A percentile compares a stretch with the other conserved stretches of the same genome.
phyloP scores from a whole-genome alignment of 1,140 invertebrate genomes.

The Spodoptera frugiperda region DNA sequence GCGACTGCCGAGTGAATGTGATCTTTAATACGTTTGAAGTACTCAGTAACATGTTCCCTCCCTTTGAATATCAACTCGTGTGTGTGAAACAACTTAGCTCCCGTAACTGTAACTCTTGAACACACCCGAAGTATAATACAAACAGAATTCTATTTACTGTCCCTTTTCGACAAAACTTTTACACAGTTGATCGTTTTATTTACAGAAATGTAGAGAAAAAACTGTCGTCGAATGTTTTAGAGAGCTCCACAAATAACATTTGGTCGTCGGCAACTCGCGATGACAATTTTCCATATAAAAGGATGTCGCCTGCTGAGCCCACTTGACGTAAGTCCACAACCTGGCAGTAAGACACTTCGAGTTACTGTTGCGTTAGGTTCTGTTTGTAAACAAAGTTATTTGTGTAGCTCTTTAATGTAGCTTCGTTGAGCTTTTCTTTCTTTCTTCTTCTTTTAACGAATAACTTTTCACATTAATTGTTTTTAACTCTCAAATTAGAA shows the following conservation, averaged over 20 bases:
- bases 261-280: conserved; percentile 5
- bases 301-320: conserved; percentile 15
- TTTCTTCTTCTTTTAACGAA: not conserved
- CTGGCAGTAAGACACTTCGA: not conserved
- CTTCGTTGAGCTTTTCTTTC: not conserved
- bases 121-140: conserved; percentile 46
- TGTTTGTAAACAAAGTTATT: not conserved
- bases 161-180: conserved; percentile 34
- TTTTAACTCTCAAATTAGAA: not conserved
- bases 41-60: conserved; percentile 25
- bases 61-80: conserved; percentile 40
- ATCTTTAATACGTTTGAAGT: conserved; percentile 41
- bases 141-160: conserved; percentile 45
- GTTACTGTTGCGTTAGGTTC: not conserved
- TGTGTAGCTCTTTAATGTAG: not conserved
- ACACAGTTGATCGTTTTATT: conserved; percentile 34
- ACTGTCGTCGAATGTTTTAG: conserved; percentile 41
- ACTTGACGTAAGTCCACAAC: conserved; percentile 25
- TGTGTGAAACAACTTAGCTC: conserved; percentile 47
- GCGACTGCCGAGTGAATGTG: conserved; percentile 8
- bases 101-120: conserved; percentile 39
- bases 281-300: conserved; percentile 36
- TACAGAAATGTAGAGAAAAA: conserved; percentile 40
- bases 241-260: conserved; percentile 47
- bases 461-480: not conserved